A percentile compares a stretch with the other conserved stretches of the same genome.
Evolutionary conservation across 2,113 vertebrate genomes (phyloP).

Genomic region (Hippoglossus stenolepis): DNA sequence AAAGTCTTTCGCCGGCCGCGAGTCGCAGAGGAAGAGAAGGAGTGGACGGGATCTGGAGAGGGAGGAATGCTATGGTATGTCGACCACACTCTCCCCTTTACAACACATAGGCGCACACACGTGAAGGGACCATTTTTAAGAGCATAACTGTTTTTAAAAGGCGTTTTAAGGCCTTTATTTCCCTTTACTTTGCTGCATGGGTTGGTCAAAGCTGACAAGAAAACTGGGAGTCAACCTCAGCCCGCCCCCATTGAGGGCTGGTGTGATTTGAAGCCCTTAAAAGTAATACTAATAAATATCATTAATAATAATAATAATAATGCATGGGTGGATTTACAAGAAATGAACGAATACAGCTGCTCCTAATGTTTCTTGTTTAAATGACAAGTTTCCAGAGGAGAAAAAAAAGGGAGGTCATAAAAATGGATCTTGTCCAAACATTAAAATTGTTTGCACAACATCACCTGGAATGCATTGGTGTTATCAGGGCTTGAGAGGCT

Average conservation of each 20-base stretch:
- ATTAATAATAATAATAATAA: constrained; percentile 18
- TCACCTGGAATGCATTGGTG: constrained; percentile 67
- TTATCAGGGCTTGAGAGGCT: constrained; percentile 56
- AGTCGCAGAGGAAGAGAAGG: constrained; percentile 63
- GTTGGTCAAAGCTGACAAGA: constrained; percentile 21
- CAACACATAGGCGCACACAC: neutral
- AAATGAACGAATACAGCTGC: neutral
- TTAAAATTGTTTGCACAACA: constrained; percentile 61
- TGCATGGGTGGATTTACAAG: neutral
- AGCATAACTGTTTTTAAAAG: neutral
- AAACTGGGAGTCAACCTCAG: constrained; percentile 67
- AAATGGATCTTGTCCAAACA: constrained; percentile 63
- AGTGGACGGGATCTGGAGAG: constrained; percentile 62
- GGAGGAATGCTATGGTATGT: constrained; percentile 83
- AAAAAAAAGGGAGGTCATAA: constrained; percentile 37
- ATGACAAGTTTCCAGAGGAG: constrained; percentile 40
- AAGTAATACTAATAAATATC: constrained; percentile 12
- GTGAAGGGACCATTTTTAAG: neutral
- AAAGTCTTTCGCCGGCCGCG: constrained; percentile 71
- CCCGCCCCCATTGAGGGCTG: constrained; percentile 26
- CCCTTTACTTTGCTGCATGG: constrained; percentile 14
- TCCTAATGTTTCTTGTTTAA: constrained; percentile 17
- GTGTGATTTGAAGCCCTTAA: constrained; percentile 32
- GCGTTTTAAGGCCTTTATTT: constrained; percentile 28
- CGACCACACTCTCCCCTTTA: constrained; percentile 44